A percentile compares a stretch with the other conserved stretches of the same genome.
Conservation (phyloP, 2,888 invertebrate genomes). For the Rotaria sp. region DNA sequence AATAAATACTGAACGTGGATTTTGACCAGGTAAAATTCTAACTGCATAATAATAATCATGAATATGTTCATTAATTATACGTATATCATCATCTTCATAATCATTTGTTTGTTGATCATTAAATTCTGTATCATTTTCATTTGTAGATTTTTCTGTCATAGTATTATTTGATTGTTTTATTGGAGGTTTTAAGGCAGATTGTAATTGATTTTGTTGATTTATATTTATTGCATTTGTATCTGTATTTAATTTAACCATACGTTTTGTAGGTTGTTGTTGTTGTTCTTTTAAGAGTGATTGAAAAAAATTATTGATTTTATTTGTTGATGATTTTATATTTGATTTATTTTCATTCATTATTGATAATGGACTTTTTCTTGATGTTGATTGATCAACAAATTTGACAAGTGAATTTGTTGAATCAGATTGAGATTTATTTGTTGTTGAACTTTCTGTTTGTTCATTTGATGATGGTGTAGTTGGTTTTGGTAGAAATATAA, state of each 20-base stretch:
- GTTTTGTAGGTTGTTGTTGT: neutral
- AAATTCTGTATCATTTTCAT: neutral
- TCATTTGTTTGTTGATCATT: neutral
- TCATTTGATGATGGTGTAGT: neutral
- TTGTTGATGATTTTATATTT: neutral
- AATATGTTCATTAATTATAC: conserved; percentile 60
- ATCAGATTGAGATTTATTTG: neutral
- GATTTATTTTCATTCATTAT: conserved; percentile 62
- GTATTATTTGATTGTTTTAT: neutral
- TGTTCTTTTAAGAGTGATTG: neutral
- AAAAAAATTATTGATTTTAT: neutral
- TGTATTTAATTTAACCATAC: neutral
- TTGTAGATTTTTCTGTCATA: neutral
- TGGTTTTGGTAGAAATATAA: neutral
- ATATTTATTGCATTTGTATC: neutral
- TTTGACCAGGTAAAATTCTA: conserved; percentile 82
- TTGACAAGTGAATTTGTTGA: neutral
- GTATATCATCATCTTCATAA: conserved; percentile 45
- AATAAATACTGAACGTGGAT: conserved; percentile 84
- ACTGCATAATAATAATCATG: conserved; percentile 92
- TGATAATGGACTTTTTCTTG: neutral
- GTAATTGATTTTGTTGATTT: too few species aligned
- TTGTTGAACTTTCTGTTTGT: neutral
- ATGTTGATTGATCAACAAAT: neutral
- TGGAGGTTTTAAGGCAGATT: neutral